Evolutionary conservation across 1,140 invertebrate species (phyloP).

Genomic region (Nautilus pompilius): DNA sequence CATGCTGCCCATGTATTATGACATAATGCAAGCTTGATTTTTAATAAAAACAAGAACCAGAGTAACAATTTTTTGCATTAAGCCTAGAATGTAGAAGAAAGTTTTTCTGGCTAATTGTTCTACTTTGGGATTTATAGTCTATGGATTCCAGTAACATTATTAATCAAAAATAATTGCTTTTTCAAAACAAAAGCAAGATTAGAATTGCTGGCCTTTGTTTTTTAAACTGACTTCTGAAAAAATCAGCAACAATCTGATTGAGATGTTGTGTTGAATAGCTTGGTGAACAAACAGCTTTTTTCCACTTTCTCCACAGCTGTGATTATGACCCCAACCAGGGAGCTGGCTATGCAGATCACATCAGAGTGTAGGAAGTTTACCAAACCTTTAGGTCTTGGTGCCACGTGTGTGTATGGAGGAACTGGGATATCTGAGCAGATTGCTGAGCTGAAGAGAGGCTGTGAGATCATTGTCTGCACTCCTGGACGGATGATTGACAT

Average conservation of each 20-base stretch:
- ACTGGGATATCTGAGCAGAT: constrained; percentile 97
- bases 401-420: constrained; percentile 97
- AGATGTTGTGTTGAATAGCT: background rate
- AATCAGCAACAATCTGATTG: background rate
- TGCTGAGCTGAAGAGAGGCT: constrained; percentile 94
- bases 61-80: too few species aligned
- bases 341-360: constrained; percentile 98
- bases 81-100: too few species aligned
- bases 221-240: too few species aligned
- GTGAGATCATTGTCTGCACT: constrained; percentile 98
- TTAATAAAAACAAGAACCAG: too few species aligned
- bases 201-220: too few species aligned
- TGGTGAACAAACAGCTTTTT: constrained; percentile 4
- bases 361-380: constrained; percentile 96
- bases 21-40: too few species aligned
- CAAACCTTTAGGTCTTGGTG: constrained; percentile 78
- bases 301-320: constrained; percentile 57
- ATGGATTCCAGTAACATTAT: too few species aligned
- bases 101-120: too few species aligned
- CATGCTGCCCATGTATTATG: too few species aligned
- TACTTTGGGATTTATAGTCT: too few species aligned
- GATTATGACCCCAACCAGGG: constrained; percentile 97
- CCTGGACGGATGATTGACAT: constrained; percentile 99
- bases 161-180: too few species aligned
- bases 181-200: too few species aligned